Evolutionary conservation across 2,888 invertebrate species (phyloP).

Genomic region (Serrognathus titanus): DNA sequence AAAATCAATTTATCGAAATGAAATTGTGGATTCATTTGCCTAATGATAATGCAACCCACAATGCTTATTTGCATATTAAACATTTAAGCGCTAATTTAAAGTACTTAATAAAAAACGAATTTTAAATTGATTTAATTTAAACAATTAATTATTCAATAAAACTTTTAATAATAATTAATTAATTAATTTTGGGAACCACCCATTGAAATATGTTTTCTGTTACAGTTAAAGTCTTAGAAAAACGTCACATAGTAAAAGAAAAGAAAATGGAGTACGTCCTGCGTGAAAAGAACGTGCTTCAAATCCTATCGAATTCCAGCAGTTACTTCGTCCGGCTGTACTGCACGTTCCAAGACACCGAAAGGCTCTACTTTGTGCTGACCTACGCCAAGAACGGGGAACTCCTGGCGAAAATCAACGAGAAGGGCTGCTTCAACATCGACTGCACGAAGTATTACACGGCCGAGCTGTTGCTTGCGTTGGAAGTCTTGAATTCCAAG

Average conservation of each 20-base stretch:
- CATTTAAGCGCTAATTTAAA: too few relatives aligned
- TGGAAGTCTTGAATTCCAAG: constrained; percentile 86
- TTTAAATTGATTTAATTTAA: neutral
- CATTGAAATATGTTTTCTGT: constrained; percentile 37
- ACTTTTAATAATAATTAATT: too few relatives aligned
- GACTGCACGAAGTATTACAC: constrained; percentile 90
- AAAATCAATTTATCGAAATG: too few relatives aligned
- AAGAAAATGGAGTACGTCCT: constrained; percentile 90
- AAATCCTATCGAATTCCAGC: constrained; percentile 73
- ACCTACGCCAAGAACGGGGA: constrained; percentile 95
- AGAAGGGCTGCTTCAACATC: constrained; percentile 84
- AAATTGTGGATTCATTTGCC: too few relatives aligned
- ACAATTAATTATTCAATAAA: too few relatives aligned
- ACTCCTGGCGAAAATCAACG: constrained; percentile 85
- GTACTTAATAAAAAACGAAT: too few relatives aligned
- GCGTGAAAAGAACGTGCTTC: constrained; percentile 91
- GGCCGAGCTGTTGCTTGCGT: constrained; percentile 87
- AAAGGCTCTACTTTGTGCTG: constrained; percentile 91
- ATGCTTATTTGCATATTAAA: too few relatives aligned
- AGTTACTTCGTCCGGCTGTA: constrained; percentile 92
- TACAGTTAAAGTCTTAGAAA: constrained; percentile 97
- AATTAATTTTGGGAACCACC: too few relatives aligned
- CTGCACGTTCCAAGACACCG: constrained; percentile 94
- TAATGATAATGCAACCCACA: too few relatives aligned
- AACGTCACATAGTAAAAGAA: constrained; percentile 87